Percentiles rank a stretch among this genome's conserved stretches.
Evolutionary conservation across 1,140 invertebrate species (phyloP).

Genomic region (Tetramorium simillimum): DNA sequence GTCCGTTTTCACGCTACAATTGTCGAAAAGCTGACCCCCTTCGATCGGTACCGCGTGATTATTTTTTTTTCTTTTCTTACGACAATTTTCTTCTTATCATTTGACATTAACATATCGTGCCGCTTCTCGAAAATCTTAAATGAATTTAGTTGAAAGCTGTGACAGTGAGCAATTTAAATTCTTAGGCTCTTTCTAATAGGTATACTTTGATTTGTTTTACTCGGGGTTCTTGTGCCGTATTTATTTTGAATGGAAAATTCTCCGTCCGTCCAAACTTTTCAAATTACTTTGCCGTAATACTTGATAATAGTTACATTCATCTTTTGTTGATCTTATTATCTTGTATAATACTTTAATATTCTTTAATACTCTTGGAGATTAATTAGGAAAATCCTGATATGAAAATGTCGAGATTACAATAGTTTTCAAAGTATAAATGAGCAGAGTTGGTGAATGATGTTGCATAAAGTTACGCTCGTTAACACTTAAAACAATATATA

Average conservation of each 20-base stretch:
- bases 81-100: not conserved
- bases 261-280: not conserved
- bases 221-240: not conserved
- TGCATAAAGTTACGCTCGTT: not conserved
- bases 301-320: not conserved
- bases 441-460: not conserved
- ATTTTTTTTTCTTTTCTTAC: conserved; percentile 31
- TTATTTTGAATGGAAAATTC: not conserved
- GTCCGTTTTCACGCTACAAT: conserved; percentile 79
- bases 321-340: not conserved
- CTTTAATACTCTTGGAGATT: not conserved
- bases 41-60: conserved; percentile 28
- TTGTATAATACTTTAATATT: not conserved
- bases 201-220: not conserved
- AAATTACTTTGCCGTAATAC: not conserved
- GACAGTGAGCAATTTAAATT: not conserved
- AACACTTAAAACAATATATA: not conserved
- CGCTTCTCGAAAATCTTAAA: not conserved
- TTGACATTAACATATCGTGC: conserved; percentile 2
- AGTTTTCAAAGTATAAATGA: not conserved
- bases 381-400: not conserved
- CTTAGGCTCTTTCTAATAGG: not conserved
- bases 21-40: conserved; percentile 77
- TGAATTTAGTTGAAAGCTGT: not conserved
- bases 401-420: not conserved